Evolutionary conservation across 2,113 vertebrate species (phyloP).

Genomic region (Periophthalmus modestus): DNA sequence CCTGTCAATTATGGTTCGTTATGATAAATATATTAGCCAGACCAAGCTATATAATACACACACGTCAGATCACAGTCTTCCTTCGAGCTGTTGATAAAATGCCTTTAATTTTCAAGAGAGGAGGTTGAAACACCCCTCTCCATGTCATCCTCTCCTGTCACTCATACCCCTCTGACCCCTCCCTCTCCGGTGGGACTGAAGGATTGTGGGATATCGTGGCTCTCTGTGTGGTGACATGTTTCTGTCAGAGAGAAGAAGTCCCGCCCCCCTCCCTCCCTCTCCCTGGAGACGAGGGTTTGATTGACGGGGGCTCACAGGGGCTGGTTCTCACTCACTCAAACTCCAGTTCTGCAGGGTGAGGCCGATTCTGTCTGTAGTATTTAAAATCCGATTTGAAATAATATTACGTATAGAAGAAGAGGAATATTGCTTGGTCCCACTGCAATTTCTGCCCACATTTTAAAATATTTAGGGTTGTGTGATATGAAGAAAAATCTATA

Average conservation of each 20-base stretch:
- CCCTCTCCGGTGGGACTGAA: constrained; percentile 7
- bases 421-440: background rate
- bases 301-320: constrained; percentile 23
- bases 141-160: background rate
- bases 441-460: too few relatives aligned
- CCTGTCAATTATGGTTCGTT: too few relatives aligned
- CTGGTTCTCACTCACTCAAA: background rate
- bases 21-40: too few relatives aligned
- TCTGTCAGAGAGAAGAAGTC: constrained; percentile 44
- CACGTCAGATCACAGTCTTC: too few relatives aligned
- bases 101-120: too few relatives aligned
- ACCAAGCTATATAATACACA: too few relatives aligned
- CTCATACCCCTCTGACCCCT: background rate
- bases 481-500: too few relatives aligned
- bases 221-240: constrained; percentile 47
- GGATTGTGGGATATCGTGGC: constrained; percentile 30
- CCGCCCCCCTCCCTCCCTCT: background rate
- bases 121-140: background rate
- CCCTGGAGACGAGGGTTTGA: constrained; percentile 32
- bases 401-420: background rate
- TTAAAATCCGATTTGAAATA: too few relatives aligned
- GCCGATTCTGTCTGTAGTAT: background rate
- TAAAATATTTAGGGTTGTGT: too few relatives aligned
- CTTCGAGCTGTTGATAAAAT: too few relatives aligned
- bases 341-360: background rate